These are phyloP conservation scores for Myathropa florea DNA, from an alignment of 2,888 invertebrate species.

Conservation along the genomic window DNA sequence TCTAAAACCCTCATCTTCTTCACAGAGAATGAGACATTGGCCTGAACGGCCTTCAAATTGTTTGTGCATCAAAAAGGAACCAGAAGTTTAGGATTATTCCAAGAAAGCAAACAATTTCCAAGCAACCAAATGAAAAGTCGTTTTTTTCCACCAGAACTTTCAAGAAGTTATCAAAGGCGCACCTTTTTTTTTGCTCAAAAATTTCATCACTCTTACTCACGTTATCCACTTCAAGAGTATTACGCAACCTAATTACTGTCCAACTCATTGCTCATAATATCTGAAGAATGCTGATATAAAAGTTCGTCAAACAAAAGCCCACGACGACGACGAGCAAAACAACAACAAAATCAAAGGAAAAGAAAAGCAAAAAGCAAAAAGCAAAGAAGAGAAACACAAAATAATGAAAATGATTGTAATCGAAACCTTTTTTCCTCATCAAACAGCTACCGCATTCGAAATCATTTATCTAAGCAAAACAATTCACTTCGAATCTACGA, in stretches of 20 bases:
- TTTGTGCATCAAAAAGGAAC: too few species aligned
- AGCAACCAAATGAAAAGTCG: too few species aligned
- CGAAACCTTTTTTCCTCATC: slow-evolving; percentile 43
- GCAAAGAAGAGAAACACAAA: too few species aligned
- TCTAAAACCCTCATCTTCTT: too few species aligned
- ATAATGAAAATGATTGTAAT: slow-evolving; percentile 32
- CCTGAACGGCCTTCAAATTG: too few species aligned
- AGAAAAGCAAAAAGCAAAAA: neutral
- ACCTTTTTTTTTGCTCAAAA: too few species aligned
- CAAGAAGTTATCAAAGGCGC: too few species aligned
- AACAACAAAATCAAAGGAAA: neutral
- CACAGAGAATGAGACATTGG: too few species aligned
- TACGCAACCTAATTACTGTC: neutral
- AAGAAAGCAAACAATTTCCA: too few species aligned
- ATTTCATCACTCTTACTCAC: neutral
- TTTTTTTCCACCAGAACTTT: too few species aligned
- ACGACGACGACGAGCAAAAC: neutral
- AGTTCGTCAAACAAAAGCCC: neutral
- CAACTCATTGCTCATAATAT: neutral
- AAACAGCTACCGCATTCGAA: slow-evolving; percentile 44
- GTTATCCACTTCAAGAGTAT: neutral
- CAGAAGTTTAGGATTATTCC: too few species aligned
- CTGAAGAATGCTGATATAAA: neutral
- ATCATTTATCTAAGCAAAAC: slow-evolving; percentile 37
- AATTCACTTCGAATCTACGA: slow-evolving; percentile 24